Conservation (phyloP, 2,113 vertebrate genomes). For the Jacana jacana region DNA sequence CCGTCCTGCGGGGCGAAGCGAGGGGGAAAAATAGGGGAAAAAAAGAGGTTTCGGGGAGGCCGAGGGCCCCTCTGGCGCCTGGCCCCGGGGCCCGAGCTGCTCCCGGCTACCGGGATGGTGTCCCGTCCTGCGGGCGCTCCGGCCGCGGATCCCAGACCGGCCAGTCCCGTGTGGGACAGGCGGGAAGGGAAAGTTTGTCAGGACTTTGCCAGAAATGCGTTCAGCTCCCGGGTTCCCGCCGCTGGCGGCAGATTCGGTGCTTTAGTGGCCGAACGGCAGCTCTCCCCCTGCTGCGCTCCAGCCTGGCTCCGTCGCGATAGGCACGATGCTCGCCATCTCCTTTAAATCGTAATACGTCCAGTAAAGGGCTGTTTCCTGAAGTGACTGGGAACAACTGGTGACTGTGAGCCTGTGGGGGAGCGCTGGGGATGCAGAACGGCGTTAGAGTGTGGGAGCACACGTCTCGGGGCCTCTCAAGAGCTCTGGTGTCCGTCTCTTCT, state of each 20-base stretch:
- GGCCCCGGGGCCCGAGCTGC: background rate
- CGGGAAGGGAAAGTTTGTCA: rapidly evolving
- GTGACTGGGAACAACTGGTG: background rate
- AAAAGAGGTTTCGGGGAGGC: background rate
- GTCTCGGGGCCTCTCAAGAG: background rate
- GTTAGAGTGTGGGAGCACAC: background rate
- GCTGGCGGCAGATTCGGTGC: rapidly evolving
- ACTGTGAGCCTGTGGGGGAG: background rate
- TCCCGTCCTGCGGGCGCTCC: rapidly evolving
- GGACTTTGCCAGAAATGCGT: rapidly evolving
- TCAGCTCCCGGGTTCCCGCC: rapidly evolving
- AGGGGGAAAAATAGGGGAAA: background rate
- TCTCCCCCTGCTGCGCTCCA: background rate
- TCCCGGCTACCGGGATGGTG: rapidly evolving
- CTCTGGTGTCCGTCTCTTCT: background rate
- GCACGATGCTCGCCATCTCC: rapidly evolving
- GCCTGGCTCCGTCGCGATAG: rapidly evolving
- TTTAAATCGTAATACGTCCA: rapidly evolving
- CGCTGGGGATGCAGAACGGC: background rate
- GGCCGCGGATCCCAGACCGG: rapidly evolving
- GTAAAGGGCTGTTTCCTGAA: background rate
- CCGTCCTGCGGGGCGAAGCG: background rate
- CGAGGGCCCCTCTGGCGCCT: background rate
- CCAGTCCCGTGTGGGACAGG: background rate
- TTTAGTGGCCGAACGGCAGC: rapidly evolving